Percentiles rank a stretch among this genome's conserved stretches.
These are phyloP conservation scores for Scomber scombrus DNA, from an alignment of 2,113 vertebrate genomes.

Conservation along the genomic window DNA sequence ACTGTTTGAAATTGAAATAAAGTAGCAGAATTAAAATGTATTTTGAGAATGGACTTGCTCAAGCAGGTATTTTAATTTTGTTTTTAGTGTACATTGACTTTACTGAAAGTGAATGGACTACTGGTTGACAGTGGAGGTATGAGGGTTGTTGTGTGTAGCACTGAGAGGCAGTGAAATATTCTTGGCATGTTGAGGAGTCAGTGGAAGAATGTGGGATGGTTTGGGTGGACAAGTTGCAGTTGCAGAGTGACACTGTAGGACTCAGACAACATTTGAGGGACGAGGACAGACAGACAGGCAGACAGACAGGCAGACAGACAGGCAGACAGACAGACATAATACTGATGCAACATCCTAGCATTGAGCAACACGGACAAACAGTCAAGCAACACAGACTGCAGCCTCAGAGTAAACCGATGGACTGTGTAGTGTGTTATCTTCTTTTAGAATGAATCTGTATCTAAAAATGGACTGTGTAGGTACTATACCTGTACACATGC, in stretches of 20 bases:
- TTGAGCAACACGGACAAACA: conserved; percentile 43
- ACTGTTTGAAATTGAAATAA: background rate
- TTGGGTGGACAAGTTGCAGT: conserved; percentile 25
- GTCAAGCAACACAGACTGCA: conserved; percentile 58
- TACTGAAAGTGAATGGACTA: conserved; percentile 62
- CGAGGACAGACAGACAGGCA: background rate
- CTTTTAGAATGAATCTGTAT: background rate
- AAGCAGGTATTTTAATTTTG: background rate
- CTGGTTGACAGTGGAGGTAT: conserved; percentile 7
- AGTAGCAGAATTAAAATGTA: background rate
- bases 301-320: background rate
- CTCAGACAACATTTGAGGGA: conserved; percentile 8
- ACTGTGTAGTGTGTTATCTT: background rate
- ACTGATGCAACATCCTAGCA: conserved; percentile 41
- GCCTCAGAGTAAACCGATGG: conserved; percentile 13
- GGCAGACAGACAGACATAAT: conserved; percentile 28
- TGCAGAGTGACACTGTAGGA: conserved; percentile 27
- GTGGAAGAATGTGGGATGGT: conserved; percentile 31
- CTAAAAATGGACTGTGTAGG: background rate
- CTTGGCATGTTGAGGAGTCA: conserved; percentile 12
- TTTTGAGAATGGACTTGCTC: background rate
- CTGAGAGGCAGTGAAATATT: conserved; percentile 21
- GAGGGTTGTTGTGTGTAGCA: conserved; percentile 27
- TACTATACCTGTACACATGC: background rate
- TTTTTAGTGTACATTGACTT: conserved; percentile 1